phyloP scores from a whole-genome alignment of 2,797 vertebrate genomes.

The Clarias pachynema region DNA sequence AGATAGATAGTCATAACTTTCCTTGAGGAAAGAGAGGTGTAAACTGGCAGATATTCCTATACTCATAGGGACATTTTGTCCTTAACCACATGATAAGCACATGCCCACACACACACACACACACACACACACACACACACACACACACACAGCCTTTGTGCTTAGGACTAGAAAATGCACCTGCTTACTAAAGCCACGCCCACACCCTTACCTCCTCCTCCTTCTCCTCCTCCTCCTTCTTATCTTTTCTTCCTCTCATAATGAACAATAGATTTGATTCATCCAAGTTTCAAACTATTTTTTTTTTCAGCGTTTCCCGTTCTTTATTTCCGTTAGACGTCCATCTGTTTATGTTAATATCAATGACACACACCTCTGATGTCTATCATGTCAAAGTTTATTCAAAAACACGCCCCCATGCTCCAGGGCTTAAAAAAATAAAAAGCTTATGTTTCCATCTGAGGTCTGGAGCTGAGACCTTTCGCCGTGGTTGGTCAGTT shows the following conservation, averaged over 20 bases:
- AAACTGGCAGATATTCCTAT: neutral
- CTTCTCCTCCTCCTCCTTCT: neutral
- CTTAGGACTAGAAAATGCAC: conserved; percentile 44
- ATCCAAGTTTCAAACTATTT: neutral
- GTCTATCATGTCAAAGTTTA: neutral
- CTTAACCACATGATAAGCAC: neutral
- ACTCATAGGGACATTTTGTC: neutral
- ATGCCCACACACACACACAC: conserved; percentile 18
- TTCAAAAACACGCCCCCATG: too few relatives aligned
- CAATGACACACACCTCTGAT: neutral
- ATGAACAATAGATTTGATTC: conserved; percentile 32
- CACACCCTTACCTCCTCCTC: conserved; percentile 25
- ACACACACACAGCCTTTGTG: conserved; percentile 15
- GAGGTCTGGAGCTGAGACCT: neutral
- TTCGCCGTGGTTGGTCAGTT: neutral
- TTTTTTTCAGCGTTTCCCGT: neutral
- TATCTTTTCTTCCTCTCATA: neutral
- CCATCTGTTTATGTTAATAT: neutral
- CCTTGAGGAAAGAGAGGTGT: neutral
- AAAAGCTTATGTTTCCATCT: neutral
- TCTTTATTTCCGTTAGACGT: neutral
- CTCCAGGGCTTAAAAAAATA: neutral
- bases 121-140: conserved; percentile 24
- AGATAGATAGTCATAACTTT: neutral
- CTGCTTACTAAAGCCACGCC: conserved; percentile 55